phyloP scores from a whole-genome alignment of 2,797 vertebrate genomes.

The Arremon aurantiirostris region DNA sequence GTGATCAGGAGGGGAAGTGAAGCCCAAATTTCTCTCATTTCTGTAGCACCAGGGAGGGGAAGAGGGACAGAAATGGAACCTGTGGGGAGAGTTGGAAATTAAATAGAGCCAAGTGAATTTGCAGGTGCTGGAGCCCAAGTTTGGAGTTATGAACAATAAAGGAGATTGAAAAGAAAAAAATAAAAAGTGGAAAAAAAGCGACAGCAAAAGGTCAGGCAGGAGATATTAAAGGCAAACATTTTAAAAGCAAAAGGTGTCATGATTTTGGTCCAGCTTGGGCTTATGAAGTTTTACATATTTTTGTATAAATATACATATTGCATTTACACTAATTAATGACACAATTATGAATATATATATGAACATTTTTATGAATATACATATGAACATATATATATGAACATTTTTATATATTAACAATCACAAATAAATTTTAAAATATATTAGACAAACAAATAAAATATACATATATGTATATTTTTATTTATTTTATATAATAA shows the following conservation, averaged over 20 bases:
- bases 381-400: too few species aligned
- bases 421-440: neutral
- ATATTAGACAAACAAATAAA: neutral
- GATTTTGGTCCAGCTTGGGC: neutral
- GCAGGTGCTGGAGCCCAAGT: neutral
- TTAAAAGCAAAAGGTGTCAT: neutral
- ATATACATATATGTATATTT: too few species aligned
- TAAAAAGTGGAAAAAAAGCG: neutral
- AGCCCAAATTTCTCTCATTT: neutral
- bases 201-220: constrained; percentile 40
- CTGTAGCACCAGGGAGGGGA: neutral
- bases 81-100: neutral
- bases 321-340: neutral
- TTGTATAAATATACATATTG: neutral
- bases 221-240: constrained; percentile 59
- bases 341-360: rapidly evolving
- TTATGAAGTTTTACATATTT: neutral
- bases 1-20: neutral
- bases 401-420: neutral
- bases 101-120: neutral
- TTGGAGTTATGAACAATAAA: constrained; percentile 42
- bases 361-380: too few species aligned
- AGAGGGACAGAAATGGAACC: neutral
- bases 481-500: too few species aligned
- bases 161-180: neutral